Conservation (phyloP, 2,797 vertebrate genomes). For the Meriones psammophilus region DNA sequence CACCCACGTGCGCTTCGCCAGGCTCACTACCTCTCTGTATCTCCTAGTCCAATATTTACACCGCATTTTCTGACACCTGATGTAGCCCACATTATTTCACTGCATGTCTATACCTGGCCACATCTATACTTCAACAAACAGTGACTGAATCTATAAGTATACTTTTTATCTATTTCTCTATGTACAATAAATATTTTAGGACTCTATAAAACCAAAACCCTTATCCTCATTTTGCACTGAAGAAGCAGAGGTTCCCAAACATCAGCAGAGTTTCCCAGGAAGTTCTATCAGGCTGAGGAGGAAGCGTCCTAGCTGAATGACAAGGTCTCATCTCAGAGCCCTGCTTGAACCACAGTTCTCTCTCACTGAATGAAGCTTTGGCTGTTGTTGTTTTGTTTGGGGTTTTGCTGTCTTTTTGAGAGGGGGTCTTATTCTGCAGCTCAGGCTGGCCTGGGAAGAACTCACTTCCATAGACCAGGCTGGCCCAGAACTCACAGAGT, state of each 20-base stretch:
- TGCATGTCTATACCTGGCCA: neutral
- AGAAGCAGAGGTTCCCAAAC: conserved; percentile 22
- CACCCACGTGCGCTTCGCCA: neutral
- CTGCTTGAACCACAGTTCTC: neutral
- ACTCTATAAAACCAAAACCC: neutral
- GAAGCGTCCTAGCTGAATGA: neutral
- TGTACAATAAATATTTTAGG: neutral
- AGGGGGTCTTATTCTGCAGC: neutral
- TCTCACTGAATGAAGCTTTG: neutral
- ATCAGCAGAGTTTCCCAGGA: neutral
- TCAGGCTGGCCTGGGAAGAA: neutral
- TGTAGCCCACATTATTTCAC: neutral
- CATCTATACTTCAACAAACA: conserved; percentile 47
- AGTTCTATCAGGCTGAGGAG: neutral
- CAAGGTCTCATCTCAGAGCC: neutral
- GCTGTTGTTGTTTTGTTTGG: neutral
- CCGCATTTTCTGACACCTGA: conserved; percentile 30
- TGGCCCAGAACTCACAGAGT: neutral
- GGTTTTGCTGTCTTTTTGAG: neutral
- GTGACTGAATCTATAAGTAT: neutral
- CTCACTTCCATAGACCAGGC: neutral
- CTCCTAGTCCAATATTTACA: neutral
- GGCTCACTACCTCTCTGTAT: neutral
- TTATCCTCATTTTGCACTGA: conserved; percentile 28
- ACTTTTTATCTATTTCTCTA: neutral